Conservation (phyloP, 2,797 vertebrate species). For the Hippopotamyrus pictus region DNA sequence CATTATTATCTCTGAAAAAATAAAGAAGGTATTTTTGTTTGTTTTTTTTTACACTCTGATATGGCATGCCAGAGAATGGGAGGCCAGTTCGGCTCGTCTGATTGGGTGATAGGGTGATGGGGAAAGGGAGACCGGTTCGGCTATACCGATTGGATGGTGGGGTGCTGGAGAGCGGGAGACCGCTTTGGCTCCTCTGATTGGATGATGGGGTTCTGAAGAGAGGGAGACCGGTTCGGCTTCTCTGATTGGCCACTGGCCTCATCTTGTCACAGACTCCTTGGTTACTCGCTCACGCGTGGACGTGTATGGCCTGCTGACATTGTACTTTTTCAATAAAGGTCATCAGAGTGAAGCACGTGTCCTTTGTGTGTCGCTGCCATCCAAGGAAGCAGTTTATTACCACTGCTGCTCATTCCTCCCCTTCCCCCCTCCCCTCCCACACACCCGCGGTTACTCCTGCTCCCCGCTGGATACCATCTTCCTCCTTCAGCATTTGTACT, state of each 20-base stretch:
- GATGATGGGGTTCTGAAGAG: background rate
- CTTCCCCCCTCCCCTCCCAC: background rate
- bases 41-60: constrained; percentile 33
- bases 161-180: background rate
- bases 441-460: background rate
- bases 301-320: constrained; percentile 32
- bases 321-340: constrained; percentile 43
- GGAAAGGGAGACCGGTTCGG: background rate
- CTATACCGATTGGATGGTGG: constrained; percentile 34
- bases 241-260: constrained; percentile 34
- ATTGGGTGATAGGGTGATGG: constrained; percentile 25
- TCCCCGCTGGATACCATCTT: background rate
- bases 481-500: background rate
- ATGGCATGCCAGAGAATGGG: constrained; percentile 22
- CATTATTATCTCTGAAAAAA: constrained; percentile 49
- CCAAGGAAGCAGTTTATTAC: constrained; percentile 1
- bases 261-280: background rate
- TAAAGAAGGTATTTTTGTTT: constrained; percentile 29
- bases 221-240: background rate
- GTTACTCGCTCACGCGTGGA: constrained; percentile 26
- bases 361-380: constrained; percentile 25
- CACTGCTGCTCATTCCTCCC: background rate
- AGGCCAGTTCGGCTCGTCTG: constrained; percentile 24
- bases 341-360: constrained; percentile 32
- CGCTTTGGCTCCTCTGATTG: constrained; percentile 34